phyloP scores from a whole-genome alignment of 2,888 invertebrate genomes.

The Andrena haemorrhoa region DNA sequence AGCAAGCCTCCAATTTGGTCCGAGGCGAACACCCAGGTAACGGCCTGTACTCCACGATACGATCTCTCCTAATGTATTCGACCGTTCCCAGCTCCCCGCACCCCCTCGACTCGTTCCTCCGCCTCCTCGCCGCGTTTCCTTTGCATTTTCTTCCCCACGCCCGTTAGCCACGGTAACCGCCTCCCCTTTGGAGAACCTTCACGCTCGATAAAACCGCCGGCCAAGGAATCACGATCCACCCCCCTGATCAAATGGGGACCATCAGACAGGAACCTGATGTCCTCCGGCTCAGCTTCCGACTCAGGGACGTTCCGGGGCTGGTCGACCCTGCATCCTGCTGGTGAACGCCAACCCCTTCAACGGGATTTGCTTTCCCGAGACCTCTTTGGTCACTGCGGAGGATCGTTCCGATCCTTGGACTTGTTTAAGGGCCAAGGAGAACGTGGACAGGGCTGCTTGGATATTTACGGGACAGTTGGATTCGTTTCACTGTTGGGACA shows the following conservation, averaged over 20 bases:
- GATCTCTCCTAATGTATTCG: slow-evolving; percentile 67
- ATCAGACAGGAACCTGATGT: slow-evolving; percentile 27
- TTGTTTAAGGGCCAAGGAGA: not conserved
- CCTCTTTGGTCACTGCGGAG: not conserved
- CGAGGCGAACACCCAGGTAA: slow-evolving; percentile 74
- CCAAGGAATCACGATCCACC: slow-evolving; percentile 61
- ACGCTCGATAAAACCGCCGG: slow-evolving; percentile 63
- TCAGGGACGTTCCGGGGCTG: slow-evolving; percentile 20
- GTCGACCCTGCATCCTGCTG: slow-evolving; percentile 1
- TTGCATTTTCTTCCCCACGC: slow-evolving; percentile 33
- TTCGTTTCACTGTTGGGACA: too few species aligned
- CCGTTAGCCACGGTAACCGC: slow-evolving; percentile 38
- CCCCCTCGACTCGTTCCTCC: slow-evolving; percentile 4
- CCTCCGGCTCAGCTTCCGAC: slow-evolving; percentile 42
- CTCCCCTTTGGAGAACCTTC: slow-evolving; percentile 53
- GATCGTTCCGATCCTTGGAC: not conserved
- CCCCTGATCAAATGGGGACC: slow-evolving; percentile 54
- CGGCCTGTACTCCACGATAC: slow-evolving; percentile 69
- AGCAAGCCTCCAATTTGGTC: slow-evolving; percentile 75
- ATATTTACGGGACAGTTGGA: too few species aligned
- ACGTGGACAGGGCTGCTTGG: too few species aligned
- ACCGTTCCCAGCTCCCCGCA: slow-evolving; percentile 31
- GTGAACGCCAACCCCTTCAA: slow-evolving; percentile 4
- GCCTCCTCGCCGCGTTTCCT: slow-evolving; percentile 16
- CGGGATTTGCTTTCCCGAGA: slow-evolving; percentile 1